phyloP scores from a whole-genome alignment of 1,140 invertebrate species.

The Physella acuta region DNA sequence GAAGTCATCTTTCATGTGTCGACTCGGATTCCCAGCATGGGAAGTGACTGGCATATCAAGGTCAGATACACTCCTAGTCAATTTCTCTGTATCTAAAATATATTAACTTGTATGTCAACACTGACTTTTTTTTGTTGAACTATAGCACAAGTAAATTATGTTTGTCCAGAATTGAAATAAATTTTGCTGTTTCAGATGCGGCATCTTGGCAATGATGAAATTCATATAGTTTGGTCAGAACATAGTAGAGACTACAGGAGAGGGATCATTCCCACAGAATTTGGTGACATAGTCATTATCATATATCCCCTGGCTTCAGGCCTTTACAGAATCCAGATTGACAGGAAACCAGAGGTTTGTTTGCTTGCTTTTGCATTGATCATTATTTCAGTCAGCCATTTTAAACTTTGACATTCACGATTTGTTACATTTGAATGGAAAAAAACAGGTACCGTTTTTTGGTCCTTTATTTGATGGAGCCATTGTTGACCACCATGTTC shows the following conservation, averaged over 20 bases:
- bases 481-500: slow-evolving; percentile 78
- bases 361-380: background rate
- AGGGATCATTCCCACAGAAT: slow-evolving; percentile 97
- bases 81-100: background rate
- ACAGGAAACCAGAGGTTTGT: slow-evolving; percentile 81
- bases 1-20: slow-evolving; percentile 95
- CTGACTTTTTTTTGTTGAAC: background rate
- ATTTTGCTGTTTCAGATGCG: slow-evolving; percentile 69
- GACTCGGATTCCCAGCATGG: slow-evolving; percentile 88
- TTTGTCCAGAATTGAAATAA: background rate
- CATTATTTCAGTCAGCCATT: background rate
- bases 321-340: slow-evolving; percentile 80
- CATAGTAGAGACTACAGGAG: slow-evolving; percentile 91
- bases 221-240: slow-evolving; percentile 99
- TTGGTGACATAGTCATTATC: slow-evolving; percentile 97
- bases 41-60: slow-evolving; percentile 75
- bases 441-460: slow-evolving; percentile 91
- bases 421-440: background rate
- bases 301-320: slow-evolving; percentile 85
- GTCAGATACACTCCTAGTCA: slow-evolving; percentile 59
- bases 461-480: slow-evolving; percentile 95
- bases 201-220: slow-evolving; percentile 97
- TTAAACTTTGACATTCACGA: background rate
- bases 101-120: background rate
- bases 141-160: background rate